Conservation (phyloP, 2,113 vertebrate species). For the Hiodon alosoides region DNA sequence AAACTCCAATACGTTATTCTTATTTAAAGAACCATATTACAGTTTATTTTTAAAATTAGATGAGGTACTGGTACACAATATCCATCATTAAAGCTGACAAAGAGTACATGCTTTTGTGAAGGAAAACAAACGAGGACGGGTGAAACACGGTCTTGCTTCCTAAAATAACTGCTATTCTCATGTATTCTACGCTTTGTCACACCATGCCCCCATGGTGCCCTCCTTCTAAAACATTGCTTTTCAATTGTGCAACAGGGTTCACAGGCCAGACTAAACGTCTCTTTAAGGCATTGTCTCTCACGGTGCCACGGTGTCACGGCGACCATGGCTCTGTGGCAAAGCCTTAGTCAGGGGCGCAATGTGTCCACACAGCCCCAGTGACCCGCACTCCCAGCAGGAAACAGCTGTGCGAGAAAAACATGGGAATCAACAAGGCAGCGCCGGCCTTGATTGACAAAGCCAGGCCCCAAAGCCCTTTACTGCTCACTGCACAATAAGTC, state of each 20-base stretch:
- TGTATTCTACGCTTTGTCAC: conserved; percentile 1
- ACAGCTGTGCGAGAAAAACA: conserved; percentile 47
- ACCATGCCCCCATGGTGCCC: neutral
- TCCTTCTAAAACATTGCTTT: conserved; percentile 7
- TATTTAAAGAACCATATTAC: conserved; percentile 4
- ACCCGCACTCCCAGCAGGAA: conserved; percentile 45
- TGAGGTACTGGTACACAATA: neutral
- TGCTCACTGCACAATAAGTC: neutral
- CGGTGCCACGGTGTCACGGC: neutral
- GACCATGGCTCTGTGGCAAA: neutral
- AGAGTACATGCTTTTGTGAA: conserved; percentile 4
- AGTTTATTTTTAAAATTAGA: neutral
- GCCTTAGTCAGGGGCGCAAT: conserved; percentile 20
- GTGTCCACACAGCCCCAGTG: conserved; percentile 13
- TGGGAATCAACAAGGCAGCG: conserved; percentile 32
- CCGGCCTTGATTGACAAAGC: conserved; percentile 30
- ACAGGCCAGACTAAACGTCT: neutral
- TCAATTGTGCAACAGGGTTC: neutral
- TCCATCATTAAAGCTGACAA: conserved; percentile 4
- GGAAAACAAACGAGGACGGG: conserved; percentile 1
- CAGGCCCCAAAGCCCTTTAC: conserved; percentile 13
- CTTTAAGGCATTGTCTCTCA: conserved; percentile 22
- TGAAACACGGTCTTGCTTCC: conserved; percentile 3
- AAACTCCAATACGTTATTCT: neutral
- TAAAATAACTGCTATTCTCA: conserved; percentile 11